These are phyloP conservation scores for Hemicentrotus pulcherrimus DNA, from an alignment of 35 echinoderm and acorn worm species.

Conservation along the genomic window DNA sequence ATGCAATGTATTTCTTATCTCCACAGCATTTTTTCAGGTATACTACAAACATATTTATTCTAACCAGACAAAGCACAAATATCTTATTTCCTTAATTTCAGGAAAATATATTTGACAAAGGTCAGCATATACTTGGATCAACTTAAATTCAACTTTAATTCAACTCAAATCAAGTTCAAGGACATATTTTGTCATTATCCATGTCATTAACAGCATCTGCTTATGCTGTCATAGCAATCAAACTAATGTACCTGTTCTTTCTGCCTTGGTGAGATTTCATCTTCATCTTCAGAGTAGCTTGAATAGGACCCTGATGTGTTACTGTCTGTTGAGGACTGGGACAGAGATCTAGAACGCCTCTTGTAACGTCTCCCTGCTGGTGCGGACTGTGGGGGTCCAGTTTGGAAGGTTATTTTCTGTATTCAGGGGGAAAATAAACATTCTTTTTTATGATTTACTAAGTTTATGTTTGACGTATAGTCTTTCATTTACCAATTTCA, in stretches of 20 bases:
- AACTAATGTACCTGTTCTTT: slow-evolving; percentile 71
- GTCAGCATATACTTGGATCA: no score
- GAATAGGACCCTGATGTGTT: slow-evolving; percentile 92
- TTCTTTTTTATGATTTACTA: background rate
- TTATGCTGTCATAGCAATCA: background rate
- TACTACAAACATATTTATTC: no score
- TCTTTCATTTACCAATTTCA: background rate
- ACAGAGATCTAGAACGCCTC: slow-evolving; percentile 83
- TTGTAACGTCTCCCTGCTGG: slow-evolving; percentile 58
- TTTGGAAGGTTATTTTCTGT: slow-evolving; percentile 76
- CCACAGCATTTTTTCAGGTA: no score
- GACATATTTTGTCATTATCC: no score
- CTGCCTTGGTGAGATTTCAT: slow-evolving; percentile 83
- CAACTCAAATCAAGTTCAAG: no score
- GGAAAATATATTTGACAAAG: no score
- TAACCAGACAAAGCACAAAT: no score
- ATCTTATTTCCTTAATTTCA: no score
- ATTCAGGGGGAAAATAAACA: background rate
- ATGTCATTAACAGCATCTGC: no score
- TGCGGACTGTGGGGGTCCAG: slow-evolving; percentile 50
- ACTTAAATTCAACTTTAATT: no score
- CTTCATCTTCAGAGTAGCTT: slow-evolving; percentile 81
- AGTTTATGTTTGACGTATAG: no score
- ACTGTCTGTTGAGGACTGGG: slow-evolving; percentile 90
- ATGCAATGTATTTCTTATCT: no score